Evolutionary conservation across 2,797 vertebrate genomes (phyloP), one percentile per base, ranked within the genome.

Genomic region (Monodelphis domestica): DNA sequence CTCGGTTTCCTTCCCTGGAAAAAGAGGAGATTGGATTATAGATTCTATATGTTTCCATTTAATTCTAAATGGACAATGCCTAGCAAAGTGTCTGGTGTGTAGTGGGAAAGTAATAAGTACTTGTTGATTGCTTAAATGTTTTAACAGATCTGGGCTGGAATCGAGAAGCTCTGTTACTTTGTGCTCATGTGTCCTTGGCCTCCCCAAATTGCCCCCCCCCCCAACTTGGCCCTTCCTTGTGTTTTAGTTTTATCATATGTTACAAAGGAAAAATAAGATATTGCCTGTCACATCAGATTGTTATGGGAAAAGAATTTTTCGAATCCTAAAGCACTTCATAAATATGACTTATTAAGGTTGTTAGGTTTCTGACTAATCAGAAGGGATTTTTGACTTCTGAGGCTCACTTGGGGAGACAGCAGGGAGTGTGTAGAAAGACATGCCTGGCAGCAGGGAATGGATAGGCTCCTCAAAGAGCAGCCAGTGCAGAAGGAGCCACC

Each of bases 301-400:
- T 78, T 45, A 45, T 24, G 17, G 26, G 70, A 21, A 78, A 78
- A 78, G 38, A 45, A 26, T 30, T 78, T 78, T 78, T 38, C 45
- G 38, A 78, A 78, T 78, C 70, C 21, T 78, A 78, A 78, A 78
- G 21, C 21, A 45, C 3, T 78, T 78, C 45, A 45, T 78, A 78
- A 45, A 3, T 45, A 78, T 78, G 21, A 78, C 10, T 45, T 45
- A 4, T 78, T 78, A 45, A 78, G 11, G 38, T 10, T 78, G 21
- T 78, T 78, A 45, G 24, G 70, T 78, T 45, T 26, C 24, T 2
- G 45, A n/a, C 29, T 63, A 3, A 0, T 57, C 51, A 26, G 84
- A 28, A 94, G 78, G 92, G 91, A 89, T 54, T 5, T 70, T 21
- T 45, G 28, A 38, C 59, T 91, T 54, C 29, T 70, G 94, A 95